These are phyloP conservation scores for Pyrrhura leucotis DNA, from an alignment of 2,797 vertebrate genomes.

Conservation along the genomic window DNA sequence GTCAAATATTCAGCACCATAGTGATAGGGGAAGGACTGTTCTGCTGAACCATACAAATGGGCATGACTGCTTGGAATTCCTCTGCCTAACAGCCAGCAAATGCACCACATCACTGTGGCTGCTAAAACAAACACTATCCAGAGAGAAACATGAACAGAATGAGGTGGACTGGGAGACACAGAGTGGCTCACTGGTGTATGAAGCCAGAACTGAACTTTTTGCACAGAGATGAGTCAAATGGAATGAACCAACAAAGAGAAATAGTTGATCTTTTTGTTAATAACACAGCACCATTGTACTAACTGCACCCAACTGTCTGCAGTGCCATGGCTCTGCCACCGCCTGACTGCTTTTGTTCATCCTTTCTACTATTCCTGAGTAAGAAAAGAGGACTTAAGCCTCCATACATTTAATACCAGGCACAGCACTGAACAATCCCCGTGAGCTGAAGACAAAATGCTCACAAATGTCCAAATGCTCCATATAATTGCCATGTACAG, in stretches of 20 bases:
- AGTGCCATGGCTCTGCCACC: background rate
- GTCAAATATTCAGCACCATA: background rate
- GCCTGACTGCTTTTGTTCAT: background rate
- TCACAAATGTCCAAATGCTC: background rate
- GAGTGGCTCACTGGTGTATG: conserved; percentile 6
- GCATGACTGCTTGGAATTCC: conserved; percentile 20
- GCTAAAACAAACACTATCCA: conserved; percentile 28
- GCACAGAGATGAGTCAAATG: conserved; percentile 19
- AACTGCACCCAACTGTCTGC: background rate
- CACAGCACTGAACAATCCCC: background rate
- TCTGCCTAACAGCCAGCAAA: conserved; percentile 35
- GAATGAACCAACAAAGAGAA: conserved; percentile 29
- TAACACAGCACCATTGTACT: conserved; percentile 17
- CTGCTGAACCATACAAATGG: background rate
- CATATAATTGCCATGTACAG: background rate
- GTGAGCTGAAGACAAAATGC: background rate
- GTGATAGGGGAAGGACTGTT: background rate
- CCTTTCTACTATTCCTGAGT: background rate
- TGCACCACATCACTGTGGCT: background rate
- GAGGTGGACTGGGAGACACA: background rate
- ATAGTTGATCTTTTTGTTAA: conserved; percentile 2
- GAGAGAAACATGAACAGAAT: background rate
- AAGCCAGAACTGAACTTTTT: conserved; percentile 22
- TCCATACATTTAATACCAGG: background rate
- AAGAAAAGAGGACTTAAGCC: background rate